Percentiles rank a stretch among this genome's conserved stretches.
Evolutionary conservation across 2,113 vertebrate species (phyloP).

Genomic region (Gyps fulvus): DNA sequence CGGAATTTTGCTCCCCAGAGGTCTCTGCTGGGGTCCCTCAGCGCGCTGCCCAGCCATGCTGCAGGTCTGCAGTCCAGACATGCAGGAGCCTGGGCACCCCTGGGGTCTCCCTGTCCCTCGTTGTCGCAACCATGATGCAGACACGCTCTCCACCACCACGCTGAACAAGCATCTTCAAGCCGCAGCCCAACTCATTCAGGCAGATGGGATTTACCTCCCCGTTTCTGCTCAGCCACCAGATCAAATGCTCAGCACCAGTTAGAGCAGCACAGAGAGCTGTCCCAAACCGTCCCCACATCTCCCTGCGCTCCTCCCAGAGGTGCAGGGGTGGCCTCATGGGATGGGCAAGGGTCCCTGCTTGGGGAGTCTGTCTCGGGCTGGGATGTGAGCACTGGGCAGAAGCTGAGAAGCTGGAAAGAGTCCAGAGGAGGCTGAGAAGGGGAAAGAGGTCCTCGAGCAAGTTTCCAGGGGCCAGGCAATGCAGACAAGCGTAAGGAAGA

Average conservation of each 20-base stretch:
- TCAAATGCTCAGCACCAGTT: background rate
- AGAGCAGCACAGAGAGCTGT: background rate
- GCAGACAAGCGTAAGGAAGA: background rate
- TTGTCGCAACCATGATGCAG: too few relatives aligned
- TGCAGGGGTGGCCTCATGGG: background rate
- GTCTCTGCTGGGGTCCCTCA: background rate
- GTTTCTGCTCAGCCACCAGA: background rate
- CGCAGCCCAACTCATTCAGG: background rate
- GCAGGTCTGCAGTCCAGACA: background rate
- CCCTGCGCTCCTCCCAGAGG: background rate
- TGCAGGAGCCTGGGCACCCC: background rate
- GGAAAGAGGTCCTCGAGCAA: background rate
- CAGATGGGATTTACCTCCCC: background rate
- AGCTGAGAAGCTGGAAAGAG: background rate
- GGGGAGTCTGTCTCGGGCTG: background rate
- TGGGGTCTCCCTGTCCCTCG: background rate
- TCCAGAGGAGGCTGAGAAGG: background rate
- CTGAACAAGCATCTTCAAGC: background rate
- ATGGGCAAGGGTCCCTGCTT: background rate
- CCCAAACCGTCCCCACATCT: background rate
- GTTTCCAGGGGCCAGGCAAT: background rate
- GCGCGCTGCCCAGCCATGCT: too few relatives aligned
- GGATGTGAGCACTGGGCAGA: background rate
- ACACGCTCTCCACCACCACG: background rate
- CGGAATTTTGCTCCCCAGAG: background rate